phyloP scores from a whole-genome alignment of 2,888 invertebrate species.

The Tridacna crocea region DNA sequence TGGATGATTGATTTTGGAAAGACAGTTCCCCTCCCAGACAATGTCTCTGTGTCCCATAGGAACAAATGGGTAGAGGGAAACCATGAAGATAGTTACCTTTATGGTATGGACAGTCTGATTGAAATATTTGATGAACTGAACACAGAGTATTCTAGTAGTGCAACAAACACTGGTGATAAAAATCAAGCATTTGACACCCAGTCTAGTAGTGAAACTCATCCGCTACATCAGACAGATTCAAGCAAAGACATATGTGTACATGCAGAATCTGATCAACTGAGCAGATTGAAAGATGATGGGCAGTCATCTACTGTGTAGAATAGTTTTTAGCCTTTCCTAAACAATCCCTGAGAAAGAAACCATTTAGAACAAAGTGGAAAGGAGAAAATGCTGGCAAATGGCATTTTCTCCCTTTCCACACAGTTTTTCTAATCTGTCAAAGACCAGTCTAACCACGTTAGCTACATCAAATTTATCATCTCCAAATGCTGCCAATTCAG shows the following conservation, averaged over 20 bases:
- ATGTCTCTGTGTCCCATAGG: slow-evolving; percentile 91
- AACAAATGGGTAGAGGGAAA: slow-evolving; percentile 95
- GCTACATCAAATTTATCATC: too few species aligned
- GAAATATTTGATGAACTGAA: slow-evolving; percentile 88
- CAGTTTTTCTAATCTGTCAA: too few species aligned
- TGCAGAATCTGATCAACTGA: not conserved
- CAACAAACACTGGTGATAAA: not conserved
- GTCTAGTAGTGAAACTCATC: not conserved
- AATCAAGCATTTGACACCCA: not conserved
- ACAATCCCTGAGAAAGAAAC: not conserved
- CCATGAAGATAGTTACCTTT: slow-evolving; percentile 97
- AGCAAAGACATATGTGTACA: not conserved
- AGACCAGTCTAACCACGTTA: too few species aligned
- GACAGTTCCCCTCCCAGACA: slow-evolving; percentile 84
- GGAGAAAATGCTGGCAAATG: too few species aligned
- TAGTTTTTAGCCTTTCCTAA: slow-evolving; percentile 7
- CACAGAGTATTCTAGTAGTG: slow-evolving; percentile 28
- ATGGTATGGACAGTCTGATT: slow-evolving; percentile 95
- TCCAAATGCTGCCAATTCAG: too few species aligned
- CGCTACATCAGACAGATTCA: slow-evolving; percentile 2
- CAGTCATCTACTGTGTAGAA: slow-evolving; percentile 10
- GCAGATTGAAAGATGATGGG: slow-evolving; percentile 4
- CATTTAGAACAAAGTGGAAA: too few species aligned
- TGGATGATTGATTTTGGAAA: slow-evolving; percentile 85
- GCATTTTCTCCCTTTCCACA: too few species aligned